Evolutionary conservation across 1,140 invertebrate species (phyloP).

Genomic region (Listronotus bonariensis): DNA sequence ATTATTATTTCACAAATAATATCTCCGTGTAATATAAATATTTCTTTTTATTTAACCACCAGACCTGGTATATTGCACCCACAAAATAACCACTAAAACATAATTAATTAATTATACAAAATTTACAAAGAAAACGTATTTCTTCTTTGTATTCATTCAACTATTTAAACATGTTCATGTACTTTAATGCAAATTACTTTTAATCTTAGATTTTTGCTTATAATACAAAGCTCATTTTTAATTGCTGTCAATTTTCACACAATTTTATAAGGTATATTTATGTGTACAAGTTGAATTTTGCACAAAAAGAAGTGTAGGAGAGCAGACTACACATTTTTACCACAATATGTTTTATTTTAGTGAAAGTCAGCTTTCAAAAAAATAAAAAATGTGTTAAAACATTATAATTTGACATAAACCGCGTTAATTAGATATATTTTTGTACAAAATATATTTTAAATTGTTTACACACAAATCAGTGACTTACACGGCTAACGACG

Average conservation of each 20-base stretch:
- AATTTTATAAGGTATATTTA: constrained; percentile 5
- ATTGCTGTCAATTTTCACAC: constrained; percentile 24
- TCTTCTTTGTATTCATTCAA: constrained; percentile 22
- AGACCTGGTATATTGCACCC: neutral
- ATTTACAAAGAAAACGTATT: constrained; percentile 1
- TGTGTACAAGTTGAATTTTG: neutral
- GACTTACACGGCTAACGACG: no score
- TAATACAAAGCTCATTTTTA: constrained; percentile 23
- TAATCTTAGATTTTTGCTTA: constrained; percentile 5
- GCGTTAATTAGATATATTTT: no score
- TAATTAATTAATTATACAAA: constrained; percentile 10
- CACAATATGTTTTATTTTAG: no score
- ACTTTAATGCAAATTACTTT: constrained; percentile 8
- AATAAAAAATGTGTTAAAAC: no score
- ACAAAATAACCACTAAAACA: neutral
- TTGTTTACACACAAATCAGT: no score
- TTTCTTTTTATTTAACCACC: no score
- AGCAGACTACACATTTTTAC: no score
- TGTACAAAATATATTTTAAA: no score
- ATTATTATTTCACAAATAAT: no score
- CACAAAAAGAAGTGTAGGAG: neutral
- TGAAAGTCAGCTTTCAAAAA: no score
- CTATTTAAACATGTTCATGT: constrained; percentile 13
- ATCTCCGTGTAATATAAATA: no score
- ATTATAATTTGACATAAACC: no score